Evolutionary conservation across 2,888 invertebrate genomes (phyloP), one percentile per base, ranked within the genome.

Genomic region (Plagodis dolabraria): DNA sequence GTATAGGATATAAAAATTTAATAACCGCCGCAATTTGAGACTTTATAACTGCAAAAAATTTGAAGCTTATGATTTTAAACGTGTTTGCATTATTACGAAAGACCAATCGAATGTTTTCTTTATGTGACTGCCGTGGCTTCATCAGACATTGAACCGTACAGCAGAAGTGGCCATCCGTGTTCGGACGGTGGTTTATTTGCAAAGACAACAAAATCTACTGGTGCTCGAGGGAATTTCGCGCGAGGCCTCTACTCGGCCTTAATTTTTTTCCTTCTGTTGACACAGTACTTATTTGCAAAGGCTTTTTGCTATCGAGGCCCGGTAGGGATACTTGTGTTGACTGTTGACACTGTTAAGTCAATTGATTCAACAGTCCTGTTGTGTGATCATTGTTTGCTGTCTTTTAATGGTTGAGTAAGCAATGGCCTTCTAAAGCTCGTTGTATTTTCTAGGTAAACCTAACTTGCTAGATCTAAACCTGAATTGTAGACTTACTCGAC

Each of bases 231-330:
- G 82, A 79, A 85, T 85, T 88, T 82, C 74, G 84, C 87, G 77
- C 76, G 82, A 82, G 82, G 82, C 84, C 83, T 86, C 83, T 77
- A 79, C 76, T 75, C 77, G 79, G 79, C 79, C 82, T 82, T 80
- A 80, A 82, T 84, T 85, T 86, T 87, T 85, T 82, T 73, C 74
- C 70, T 75, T 80, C 79, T 87, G 84, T 84, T 79, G 77, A 75
- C 76, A 80, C 56, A 78, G 71, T 79, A 68, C 71, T 80, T 87
- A 78, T 86, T 84, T 83, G 82, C 72, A 53, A 77, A 86, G 83
- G 80, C 83, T 85, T 86, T 83, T 86, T 83, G 86, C 84, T 75
- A 79, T 76, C 83, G 89, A 85, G 89, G 90, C 89, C 81, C 83
- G 82, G 78, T 87, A 83, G 87, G 89, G 88, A 86, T 86, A 74